Conservation (phyloP, 2,113 vertebrate genomes). For the Anser cygnoides region DNA sequence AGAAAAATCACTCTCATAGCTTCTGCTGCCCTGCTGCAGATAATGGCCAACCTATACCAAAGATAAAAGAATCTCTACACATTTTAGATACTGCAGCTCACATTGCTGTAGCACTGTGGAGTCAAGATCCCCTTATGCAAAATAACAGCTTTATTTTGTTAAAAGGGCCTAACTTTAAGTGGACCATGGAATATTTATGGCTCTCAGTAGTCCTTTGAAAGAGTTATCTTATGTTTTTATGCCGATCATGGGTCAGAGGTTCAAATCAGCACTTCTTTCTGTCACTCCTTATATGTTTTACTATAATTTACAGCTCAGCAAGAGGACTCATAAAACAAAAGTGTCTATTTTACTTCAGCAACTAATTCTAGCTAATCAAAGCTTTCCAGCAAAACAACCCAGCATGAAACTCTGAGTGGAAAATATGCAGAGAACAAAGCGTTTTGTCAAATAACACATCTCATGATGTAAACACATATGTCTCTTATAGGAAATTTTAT, state of each 20-base stretch:
- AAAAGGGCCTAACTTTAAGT: conserved; percentile 67
- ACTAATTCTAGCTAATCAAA: conserved; percentile 83
- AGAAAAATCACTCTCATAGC: conserved; percentile 21
- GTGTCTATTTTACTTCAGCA: conserved; percentile 81
- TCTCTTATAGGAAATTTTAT: conserved; percentile 92
- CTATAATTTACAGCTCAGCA: conserved; percentile 80
- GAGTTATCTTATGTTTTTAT: conserved; percentile 79
- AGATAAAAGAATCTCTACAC: conserved; percentile 19
- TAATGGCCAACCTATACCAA: background rate
- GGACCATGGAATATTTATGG: conserved; percentile 78
- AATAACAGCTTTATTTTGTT: conserved; percentile 76
- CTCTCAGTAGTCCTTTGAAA: conserved; percentile 76
- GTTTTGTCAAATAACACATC: conserved; percentile 89
- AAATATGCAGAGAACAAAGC: conserved; percentile 87
- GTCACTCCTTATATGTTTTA: conserved; percentile 78
- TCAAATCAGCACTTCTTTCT: conserved; percentile 81
- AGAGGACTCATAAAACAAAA: conserved; percentile 81
- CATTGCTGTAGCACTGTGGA: conserved; percentile 17
- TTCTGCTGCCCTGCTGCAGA: conserved; percentile 1
- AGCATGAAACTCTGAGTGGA: conserved; percentile 78
- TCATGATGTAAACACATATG: conserved; percentile 92
- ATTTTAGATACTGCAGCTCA: conserved; percentile 19
- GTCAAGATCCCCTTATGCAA: conserved; percentile 30
- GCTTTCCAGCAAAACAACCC: conserved; percentile 80
- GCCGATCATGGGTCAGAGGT: conserved; percentile 77